These are phyloP conservation scores for Protobothrops flavoviridis DNA, from an alignment of 2,113 vertebrate genomes.

Conservation along the genomic window DNA sequence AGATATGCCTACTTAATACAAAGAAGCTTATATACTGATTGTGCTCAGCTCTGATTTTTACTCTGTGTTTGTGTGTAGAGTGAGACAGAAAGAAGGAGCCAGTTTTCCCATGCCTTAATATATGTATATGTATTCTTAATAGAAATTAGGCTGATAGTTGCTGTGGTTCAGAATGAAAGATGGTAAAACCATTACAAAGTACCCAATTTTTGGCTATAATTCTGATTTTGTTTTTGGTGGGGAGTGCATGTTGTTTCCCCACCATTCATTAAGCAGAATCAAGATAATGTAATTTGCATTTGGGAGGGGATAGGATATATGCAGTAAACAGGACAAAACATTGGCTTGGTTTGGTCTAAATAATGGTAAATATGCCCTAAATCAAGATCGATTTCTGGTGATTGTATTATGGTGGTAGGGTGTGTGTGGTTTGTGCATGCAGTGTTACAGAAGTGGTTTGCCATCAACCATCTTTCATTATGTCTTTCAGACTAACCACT, in stretches of 20 bases:
- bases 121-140: conserved; percentile 9
- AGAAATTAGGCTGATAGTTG: conserved; percentile 7
- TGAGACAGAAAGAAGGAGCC: neutral
- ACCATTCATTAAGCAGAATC: conserved; percentile 67
- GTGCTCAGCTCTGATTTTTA: conserved; percentile 14
- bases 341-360: neutral
- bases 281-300: conserved; percentile 69
- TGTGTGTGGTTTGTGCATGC: neutral
- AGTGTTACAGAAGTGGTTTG: neutral
- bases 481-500: neutral
- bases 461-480: neutral
- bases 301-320: neutral
- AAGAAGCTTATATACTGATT: conserved; percentile 28
- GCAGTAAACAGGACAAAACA: neutral
- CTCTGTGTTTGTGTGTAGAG: conserved; percentile 7
- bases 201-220: conserved; percentile 62
- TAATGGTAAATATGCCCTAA: neutral
- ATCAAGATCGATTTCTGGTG: neutral
- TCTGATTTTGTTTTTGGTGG: conserved; percentile 47
- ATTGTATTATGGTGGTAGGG: neutral
- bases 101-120: conserved; percentile 3
- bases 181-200: conserved; percentile 32
- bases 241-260: conserved; percentile 52
- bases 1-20: conserved; percentile 5
- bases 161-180: conserved; percentile 34